Percentiles rank a stretch among this genome's conserved stretches.
Conservation (phyloP, 2,888 invertebrate genomes). For the Nudaria mundana region DNA sequence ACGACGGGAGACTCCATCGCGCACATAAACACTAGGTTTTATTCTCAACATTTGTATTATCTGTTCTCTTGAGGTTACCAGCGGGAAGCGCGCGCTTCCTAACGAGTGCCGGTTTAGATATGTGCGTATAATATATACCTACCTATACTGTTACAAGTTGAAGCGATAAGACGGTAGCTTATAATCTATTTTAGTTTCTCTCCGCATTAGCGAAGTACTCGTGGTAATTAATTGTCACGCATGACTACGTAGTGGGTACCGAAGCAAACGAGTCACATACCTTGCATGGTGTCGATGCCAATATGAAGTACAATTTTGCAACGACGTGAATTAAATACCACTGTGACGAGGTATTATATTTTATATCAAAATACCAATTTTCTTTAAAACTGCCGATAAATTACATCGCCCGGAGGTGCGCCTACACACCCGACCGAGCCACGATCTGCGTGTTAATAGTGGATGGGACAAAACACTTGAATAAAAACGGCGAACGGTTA, state of each 20-base stretch:
- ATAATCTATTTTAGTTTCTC: conserved; percentile 30
- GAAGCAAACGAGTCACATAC: conserved; percentile 34
- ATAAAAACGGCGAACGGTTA: conserved; percentile 66
- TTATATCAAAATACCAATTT: conserved; percentile 65
- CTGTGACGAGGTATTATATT: conserved; percentile 41
- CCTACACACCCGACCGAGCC: conserved; percentile 51
- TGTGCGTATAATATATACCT: conserved; percentile 6
- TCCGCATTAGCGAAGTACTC: conserved; percentile 20
- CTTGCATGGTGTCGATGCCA: conserved; percentile 36
- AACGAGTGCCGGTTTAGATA: conserved; percentile 27
- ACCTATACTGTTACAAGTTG: conserved; percentile 28
- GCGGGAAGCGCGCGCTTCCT: conserved; percentile 14
- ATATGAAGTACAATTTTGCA: conserved; percentile 34
- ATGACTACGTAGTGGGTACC: conserved; percentile 35
- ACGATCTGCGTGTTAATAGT: conserved; percentile 50
- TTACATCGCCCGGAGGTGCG: conserved; percentile 59
- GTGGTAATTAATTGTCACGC: conserved; percentile 39
- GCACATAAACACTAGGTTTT: conserved; percentile 41
- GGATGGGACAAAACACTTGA: conserved; percentile 45
- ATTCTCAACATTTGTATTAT: conserved; percentile 48
- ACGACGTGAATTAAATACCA: conserved; percentile 32
- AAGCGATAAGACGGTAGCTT: conserved; percentile 29
- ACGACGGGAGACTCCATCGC: conserved; percentile 17
- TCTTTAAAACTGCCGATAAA: conserved; percentile 69
- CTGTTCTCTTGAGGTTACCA: conserved; percentile 21